Conservation (phyloP, 1,140 invertebrate genomes). For the Bombus difficillimus region DNA sequence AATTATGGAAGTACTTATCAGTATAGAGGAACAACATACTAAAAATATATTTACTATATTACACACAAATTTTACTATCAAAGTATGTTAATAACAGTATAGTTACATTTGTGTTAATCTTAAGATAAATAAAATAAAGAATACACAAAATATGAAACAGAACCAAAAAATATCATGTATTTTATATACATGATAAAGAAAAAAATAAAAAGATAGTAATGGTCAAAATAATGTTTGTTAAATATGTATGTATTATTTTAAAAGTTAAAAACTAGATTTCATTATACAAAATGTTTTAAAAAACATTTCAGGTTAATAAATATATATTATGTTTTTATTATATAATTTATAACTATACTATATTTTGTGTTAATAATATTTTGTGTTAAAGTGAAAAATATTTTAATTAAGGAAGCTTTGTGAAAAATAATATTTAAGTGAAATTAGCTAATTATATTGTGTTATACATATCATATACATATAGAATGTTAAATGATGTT, state of each 20-base stretch:
- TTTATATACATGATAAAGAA: constrained; percentile 11
- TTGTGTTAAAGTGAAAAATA: not conserved
- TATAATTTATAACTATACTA: constrained; percentile 8
- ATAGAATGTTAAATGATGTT: not conserved
- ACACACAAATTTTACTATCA: constrained; percentile 27
- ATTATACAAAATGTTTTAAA: constrained; percentile 1
- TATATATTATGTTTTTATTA: not conserved
- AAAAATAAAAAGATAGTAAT: constrained; percentile 12
- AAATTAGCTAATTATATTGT: not conserved
- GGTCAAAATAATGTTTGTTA: constrained; percentile 41
- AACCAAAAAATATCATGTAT: constrained; percentile 32
- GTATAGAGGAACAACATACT: constrained; percentile 69
- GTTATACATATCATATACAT: not conserved
- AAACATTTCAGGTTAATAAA: constrained; percentile 1
- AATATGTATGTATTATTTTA: constrained; percentile 41
- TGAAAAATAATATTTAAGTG: not conserved
- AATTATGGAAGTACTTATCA: constrained; percentile 70
- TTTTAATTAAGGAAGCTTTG: not conserved
- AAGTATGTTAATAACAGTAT: constrained; percentile 31
- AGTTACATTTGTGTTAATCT: constrained; percentile 51
- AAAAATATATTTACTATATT: constrained; percentile 39
- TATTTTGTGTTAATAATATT: not conserved
- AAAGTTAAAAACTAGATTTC: constrained; percentile 12
- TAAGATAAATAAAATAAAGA: constrained; percentile 25
- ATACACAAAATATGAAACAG: not conserved